A percentile compares a stretch with the other conserved stretches of the same genome.
These are phyloP conservation scores for Gallinago undulata DNA, from an alignment of 2,113 vertebrate species.

Conservation along the genomic window DNA sequence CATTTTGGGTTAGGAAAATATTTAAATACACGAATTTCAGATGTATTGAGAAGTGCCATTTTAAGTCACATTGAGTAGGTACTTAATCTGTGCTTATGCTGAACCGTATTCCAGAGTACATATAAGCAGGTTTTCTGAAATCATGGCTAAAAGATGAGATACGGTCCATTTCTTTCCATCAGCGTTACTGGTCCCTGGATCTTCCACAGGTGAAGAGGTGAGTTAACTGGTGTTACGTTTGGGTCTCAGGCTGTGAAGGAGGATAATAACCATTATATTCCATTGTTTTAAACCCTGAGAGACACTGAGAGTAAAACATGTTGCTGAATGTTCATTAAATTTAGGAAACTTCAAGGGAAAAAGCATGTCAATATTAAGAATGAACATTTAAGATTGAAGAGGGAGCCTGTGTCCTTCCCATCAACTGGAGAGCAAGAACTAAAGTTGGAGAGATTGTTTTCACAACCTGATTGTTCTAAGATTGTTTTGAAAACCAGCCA, in stretches of 20 bases:
- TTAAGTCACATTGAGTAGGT: not conserved
- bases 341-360: not conserved
- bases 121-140: not conserved
- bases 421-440: not conserved
- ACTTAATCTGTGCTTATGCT: not conserved
- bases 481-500: not conserved
- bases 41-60: not conserved
- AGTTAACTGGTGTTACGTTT: not conserved
- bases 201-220: not conserved
- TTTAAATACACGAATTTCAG: not conserved
- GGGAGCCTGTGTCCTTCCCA: not conserved
- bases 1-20: not conserved
- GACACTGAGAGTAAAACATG: not conserved
- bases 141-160: not conserved
- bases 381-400: not conserved
- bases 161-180: not conserved
- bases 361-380: not conserved
- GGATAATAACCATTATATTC: not conserved
- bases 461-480: not conserved
- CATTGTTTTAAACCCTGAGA: not conserved
- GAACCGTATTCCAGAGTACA: not conserved
- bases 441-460: not conserved
- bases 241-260: not conserved
- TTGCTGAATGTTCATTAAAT: not conserved
- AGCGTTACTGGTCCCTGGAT: not conserved